A percentile compares a stretch with the other conserved stretches of the same genome.
These are phyloP conservation scores for Botia kubotai DNA, from an alignment of 2,797 vertebrate species.

Conservation along the genomic window DNA sequence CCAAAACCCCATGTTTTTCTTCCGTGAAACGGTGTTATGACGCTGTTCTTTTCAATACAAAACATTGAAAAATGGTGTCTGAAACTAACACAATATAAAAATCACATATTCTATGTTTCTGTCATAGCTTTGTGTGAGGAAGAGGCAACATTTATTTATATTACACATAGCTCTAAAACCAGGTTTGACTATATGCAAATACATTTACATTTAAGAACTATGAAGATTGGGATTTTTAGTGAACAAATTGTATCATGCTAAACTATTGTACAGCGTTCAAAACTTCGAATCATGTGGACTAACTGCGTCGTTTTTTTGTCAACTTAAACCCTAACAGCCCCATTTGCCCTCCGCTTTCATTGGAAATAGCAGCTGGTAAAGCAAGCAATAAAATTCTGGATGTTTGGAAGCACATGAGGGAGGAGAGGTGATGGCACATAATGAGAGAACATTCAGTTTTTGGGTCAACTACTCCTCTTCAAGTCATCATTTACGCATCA, in stretches of 20 bases:
- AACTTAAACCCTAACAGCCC: neutral
- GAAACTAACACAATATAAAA: neutral
- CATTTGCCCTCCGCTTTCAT: neutral
- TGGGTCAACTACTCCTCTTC: neutral
- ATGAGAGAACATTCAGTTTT: neutral
- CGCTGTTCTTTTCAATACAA: neutral
- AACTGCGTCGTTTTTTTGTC: too few relatives aligned
- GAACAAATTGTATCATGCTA: neutral
- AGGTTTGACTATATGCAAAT: too few relatives aligned
- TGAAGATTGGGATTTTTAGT: too few relatives aligned
- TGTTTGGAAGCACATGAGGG: neutral
- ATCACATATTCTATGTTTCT: neutral
- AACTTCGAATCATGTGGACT: neutral
- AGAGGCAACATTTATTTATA: too few relatives aligned
- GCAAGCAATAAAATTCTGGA: neutral
- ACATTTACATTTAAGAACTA: too few relatives aligned
- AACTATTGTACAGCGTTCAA: neutral
- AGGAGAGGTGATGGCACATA: neutral
- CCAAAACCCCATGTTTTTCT: neutral
- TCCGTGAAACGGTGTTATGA: neutral
- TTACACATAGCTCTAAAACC: too few relatives aligned
- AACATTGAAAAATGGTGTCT: neutral
- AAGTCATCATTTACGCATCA: neutral
- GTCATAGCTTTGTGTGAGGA: too few relatives aligned
- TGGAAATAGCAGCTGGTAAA: neutral